Evolutionary conservation across 2,888 invertebrate genomes (phyloP), one percentile per base, ranked within the genome.

Genomic region (Pharmacophagus antenor): DNA sequence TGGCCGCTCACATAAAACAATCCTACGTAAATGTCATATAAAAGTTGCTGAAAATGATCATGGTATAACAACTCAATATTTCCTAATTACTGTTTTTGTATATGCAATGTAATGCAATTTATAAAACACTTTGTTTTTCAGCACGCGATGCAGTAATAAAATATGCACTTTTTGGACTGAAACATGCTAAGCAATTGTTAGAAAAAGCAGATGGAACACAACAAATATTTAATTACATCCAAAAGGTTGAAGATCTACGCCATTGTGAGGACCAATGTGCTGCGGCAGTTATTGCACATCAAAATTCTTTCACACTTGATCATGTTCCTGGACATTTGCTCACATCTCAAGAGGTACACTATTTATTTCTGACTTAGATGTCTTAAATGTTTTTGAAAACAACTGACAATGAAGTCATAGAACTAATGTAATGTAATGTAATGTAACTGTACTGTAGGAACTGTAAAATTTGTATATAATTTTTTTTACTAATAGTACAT

Each of bases 1-100:
- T 69, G 94, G 94, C 4, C 94, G 95, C 88, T 92, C 92, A 0
- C 96, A 96, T 75, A 94, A 93, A 70, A 95, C 95, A 68, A 85
- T 96, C n/a, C 82, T 94, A 0, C 92, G 92, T 67, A 89, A 94
- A 70, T 93, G 91, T 25, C 94, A 94, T 75, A 71, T 92, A 3
- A 92, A 92, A 75, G 67, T 91, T 48, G 79, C 82, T n/a, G 79
- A 81, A 61, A 73, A 80, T 65, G 88, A 93, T 80, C 76, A 81
- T 84, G 89, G 85, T 85, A 67, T 68, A 15, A 20, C 18, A 44
- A 44, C 15, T 18, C 42, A 44, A 7, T n/a, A 37, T n/a, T 37
- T 37, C n/a, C n/a, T 37, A 37, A 3, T n/a, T 18, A 44, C n/a
- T 7, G 17, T 44, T 44, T 18, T n/a, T 41, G 2, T 10, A 31